Conservation (phyloP, 2,888 invertebrate genomes). For the Drosophila prostipennis region DNA sequence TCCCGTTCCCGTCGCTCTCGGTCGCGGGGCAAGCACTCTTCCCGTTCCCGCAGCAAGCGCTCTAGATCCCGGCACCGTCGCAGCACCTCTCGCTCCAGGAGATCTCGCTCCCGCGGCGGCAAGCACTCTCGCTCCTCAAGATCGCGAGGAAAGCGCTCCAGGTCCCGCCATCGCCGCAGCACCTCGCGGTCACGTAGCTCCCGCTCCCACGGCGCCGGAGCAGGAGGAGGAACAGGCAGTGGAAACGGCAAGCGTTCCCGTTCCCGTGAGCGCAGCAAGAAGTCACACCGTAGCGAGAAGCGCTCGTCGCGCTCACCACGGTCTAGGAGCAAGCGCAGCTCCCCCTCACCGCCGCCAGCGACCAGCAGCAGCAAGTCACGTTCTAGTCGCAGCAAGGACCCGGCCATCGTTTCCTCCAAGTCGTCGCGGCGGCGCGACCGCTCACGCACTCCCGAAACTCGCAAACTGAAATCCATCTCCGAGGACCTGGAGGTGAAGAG, state of each 20-base stretch:
- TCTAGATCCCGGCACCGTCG: constrained; percentile 86
- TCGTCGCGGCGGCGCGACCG: constrained; percentile 74
- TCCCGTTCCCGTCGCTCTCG: constrained; percentile 88
- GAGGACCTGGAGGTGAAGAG: constrained; percentile 81
- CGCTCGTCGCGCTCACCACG: constrained; percentile 83
- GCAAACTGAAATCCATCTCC: constrained; percentile 81
- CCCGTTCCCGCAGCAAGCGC: constrained; percentile 83
- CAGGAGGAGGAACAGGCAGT: constrained; percentile 20
- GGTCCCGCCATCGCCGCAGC: constrained; percentile 84
- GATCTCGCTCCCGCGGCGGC: constrained; percentile 82
- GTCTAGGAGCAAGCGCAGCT: constrained; percentile 83
- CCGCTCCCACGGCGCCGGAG: constrained; percentile 36
- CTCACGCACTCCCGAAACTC: constrained; percentile 82
- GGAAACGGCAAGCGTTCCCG: constrained; percentile 82
- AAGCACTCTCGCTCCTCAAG: constrained; percentile 84
- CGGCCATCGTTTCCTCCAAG: constrained; percentile 52
- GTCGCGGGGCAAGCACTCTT: constrained; percentile 82
- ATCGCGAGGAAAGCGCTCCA: constrained; percentile 84
- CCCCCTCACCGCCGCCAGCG: constrained; percentile 82
- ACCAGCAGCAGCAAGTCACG: constrained; percentile 56
- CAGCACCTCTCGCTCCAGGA: constrained; percentile 83
- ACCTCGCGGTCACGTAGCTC: constrained; percentile 73
- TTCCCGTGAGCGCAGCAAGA: constrained; percentile 87
- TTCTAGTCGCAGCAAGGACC: constrained; percentile 82
- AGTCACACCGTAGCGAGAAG: constrained; percentile 86